A percentile compares a stretch with the other conserved stretches of the same genome.
These are phyloP conservation scores for Saccostrea glomerata DNA, from an alignment of 1,140 invertebrate genomes.

Conservation along the genomic window DNA sequence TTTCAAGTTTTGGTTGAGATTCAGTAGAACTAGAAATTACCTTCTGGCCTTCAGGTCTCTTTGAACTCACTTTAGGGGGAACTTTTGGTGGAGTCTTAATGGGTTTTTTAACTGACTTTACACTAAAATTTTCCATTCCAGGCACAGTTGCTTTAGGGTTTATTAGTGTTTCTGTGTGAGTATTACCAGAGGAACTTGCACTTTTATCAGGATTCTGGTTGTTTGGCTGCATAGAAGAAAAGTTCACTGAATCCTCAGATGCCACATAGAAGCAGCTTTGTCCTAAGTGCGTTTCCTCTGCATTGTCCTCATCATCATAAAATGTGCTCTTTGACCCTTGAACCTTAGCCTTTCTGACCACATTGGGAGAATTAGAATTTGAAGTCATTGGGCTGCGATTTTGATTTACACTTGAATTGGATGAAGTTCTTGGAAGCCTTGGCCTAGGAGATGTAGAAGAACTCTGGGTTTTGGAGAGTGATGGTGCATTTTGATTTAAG, in stretches of 20 bases:
- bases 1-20: neutral
- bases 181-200: neutral
- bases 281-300: neutral
- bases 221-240: neutral
- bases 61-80: slow-evolving; percentile 43
- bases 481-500: neutral
- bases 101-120: slow-evolving; percentile 31
- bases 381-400: neutral
- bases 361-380: slow-evolving; percentile 6
- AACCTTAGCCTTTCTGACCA: neutral
- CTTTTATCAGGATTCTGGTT: neutral
- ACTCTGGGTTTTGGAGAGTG: neutral
- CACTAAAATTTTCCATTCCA: neutral
- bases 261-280: slow-evolving; percentile 3
- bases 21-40: slow-evolving; percentile 21
- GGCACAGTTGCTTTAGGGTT: neutral
- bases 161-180: neutral
- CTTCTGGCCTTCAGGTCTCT: slow-evolving; percentile 32
- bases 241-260: neutral
- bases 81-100: slow-evolving; percentile 39
- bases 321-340: neutral
- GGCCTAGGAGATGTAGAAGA: neutral
- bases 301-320: neutral
- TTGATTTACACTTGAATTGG: neutral
- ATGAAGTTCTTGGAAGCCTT: neutral